Base-by-base conservation (phyloP, 2,113 vertebrate genomes). In the Ceyx margarethae region DNA sequence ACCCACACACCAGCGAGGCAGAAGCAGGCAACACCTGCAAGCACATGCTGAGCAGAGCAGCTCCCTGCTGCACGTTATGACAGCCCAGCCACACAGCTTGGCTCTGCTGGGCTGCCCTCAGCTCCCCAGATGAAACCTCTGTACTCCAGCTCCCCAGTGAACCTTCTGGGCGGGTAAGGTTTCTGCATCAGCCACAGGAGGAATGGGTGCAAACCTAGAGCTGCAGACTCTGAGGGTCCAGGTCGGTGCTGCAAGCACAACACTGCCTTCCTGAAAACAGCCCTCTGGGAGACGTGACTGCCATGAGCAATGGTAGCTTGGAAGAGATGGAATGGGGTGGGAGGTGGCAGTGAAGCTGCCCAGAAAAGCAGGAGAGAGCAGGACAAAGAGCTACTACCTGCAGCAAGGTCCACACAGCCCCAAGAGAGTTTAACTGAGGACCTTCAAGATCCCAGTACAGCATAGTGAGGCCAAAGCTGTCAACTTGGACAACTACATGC, bases 271-370 rank as follows among this genome's bases (percentile, higher is more conserved):
- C 35, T 29, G 23, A 16, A 58, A 51, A 20, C 28, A 54, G 53
- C 48, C 43, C 40, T 69, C 37, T 11, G 11, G 0, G 3, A 22
- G 13, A 35, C 6, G 45, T 13, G 5, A 10, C 35, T 29, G 57
- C 11, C 11, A 9, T 0, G 1, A 74, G 56, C 21, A n/a, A 7
- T 0, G 5, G 23, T 17, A 58, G 61, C 74, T 81, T 14, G 1
- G 1, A 68, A 79, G 35, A 13, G 28, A 51, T 2, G 5, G 25
- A 7, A 53, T 3, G 6, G 33, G 11, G n/a, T 26, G 56, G n/a
- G 33, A 84, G 31, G 25, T 8, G 20, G 21, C 13, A 33, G 11
- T 48, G 53, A 43, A 57, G 65, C 45, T 62, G 26, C 50, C 45
- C 57, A 51, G 35, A 14, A 92, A 65, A n/a, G 40, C 65, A 72